Base-by-base conservation (phyloP, 2,113 vertebrate genomes). In the Sigmodon hispidus region DNA sequence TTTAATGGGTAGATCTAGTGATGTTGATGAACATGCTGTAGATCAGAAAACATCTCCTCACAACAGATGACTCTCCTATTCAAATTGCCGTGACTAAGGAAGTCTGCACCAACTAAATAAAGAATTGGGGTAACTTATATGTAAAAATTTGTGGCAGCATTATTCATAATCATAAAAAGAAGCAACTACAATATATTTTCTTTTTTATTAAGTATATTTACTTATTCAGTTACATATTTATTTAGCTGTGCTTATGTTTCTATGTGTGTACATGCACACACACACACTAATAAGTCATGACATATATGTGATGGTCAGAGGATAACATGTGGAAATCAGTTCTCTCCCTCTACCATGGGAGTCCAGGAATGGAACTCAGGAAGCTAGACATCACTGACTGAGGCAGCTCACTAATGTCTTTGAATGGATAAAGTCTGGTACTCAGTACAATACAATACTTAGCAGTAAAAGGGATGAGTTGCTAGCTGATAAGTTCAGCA, bases 101-200 rank as follows among this genome's bases (percentile, higher is more conserved):
- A 86, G 85, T 85, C 87, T 91, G 3, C 6, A 79, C 48, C 50
- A 73, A 61, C 76, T 45, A 81, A 94, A 59, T 81, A 31, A 93
- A 85, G 77, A 85, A 31, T 34, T 87, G 7, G 1, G 7, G 79
- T 87, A 40, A 95, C 0, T 2, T 86, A 0, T 45, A 16, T 4
- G 21, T 73, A 17, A 36, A 79, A 80, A 17, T 72, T 65, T 72
- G n/a, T 76, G 26, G 40, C 8, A 75, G 29, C 15, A 43, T 75
- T 59, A 59, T 59, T 11, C 36, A 55, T 59, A 92, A 57, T 93
- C 87, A 69, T 76, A 90, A 69, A 55, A 50, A 16, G n/a, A 73
- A 92, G 52, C 16, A 93, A 48, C 7, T 40, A 19, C 80, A 75
- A 69, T 89, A 24, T 43, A n/a, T 8, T 94, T 77, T 59, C 9